A percentile compares a stretch with the other conserved stretches of the same genome.
phyloP scores from a whole-genome alignment of 2,888 invertebrate species.

The Linhomoeus sp. region DNA sequence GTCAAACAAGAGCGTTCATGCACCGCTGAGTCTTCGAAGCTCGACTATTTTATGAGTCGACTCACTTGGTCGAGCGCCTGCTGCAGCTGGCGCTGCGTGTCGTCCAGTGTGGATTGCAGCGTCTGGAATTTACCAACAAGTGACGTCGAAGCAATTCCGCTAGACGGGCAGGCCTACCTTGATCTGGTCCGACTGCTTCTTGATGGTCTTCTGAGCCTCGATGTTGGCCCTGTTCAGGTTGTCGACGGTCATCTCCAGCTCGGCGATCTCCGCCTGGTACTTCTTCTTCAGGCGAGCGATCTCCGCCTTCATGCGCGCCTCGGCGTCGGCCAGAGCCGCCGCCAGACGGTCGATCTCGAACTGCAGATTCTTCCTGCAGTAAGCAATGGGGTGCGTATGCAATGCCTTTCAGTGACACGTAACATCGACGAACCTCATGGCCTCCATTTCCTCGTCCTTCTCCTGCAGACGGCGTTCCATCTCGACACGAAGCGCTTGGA shows the following conservation, averaged over 20 bases:
- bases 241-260: slow-evolving; percentile 81
- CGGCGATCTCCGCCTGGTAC: slow-evolving; percentile 83
- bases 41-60: too few relatives aligned
- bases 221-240: slow-evolving; percentile 93
- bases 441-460: slow-evolving; percentile 96
- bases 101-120: slow-evolving; percentile 83
- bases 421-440: slow-evolving; percentile 59
- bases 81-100: slow-evolving; percentile 81
- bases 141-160: not conserved
- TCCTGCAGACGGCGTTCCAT: slow-evolving; percentile 87
- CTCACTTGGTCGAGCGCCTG: slow-evolving; percentile 85
- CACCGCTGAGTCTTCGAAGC: too few relatives aligned
- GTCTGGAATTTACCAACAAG: slow-evolving; percentile 2
- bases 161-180: slow-evolving; percentile 36
- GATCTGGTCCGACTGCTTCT: slow-evolving; percentile 77
- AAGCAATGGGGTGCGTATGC: too few relatives aligned
- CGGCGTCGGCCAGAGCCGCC: slow-evolving; percentile 77
- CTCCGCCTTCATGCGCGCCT: slow-evolving; percentile 77
- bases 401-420: too few relatives aligned
- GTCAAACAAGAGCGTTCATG: too few relatives aligned
- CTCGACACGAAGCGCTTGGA: slow-evolving; percentile 82
- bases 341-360: slow-evolving; percentile 84
- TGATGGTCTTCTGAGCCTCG: slow-evolving; percentile 80
- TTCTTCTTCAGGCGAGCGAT: slow-evolving; percentile 90
- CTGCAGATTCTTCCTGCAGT: slow-evolving; percentile 71